Conservation (phyloP, 2,797 vertebrate species). For the Siniperca obscura region DNA sequence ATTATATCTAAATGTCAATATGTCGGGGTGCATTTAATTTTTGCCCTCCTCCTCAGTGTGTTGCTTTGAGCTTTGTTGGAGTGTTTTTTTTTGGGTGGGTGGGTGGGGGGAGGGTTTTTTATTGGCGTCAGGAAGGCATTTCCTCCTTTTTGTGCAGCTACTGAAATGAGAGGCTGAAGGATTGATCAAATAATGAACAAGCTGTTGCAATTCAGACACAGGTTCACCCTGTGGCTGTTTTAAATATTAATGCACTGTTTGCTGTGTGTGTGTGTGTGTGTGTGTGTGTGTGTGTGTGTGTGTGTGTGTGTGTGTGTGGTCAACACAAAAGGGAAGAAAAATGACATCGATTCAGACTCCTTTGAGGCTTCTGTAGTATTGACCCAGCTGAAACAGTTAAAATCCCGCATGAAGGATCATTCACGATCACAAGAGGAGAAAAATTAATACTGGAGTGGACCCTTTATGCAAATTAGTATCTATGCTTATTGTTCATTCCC, state of each 20-base stretch:
- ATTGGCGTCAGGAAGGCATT: slow-evolving; percentile 42
- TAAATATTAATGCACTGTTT: slow-evolving; percentile 69
- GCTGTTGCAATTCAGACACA: slow-evolving; percentile 60
- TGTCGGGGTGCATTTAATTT: slow-evolving; percentile 10
- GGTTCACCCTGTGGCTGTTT: slow-evolving; percentile 62
- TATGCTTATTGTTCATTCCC: slow-evolving; percentile 12
- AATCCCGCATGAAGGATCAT: slow-evolving; percentile 44
- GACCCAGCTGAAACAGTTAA: slow-evolving; percentile 56
- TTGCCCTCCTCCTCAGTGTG: not conserved
- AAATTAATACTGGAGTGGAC: slow-evolving; percentile 9
- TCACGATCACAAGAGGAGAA: not conserved
- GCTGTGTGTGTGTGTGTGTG: slow-evolving; percentile 29
- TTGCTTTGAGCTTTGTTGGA: slow-evolving; percentile 23
- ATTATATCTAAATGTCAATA: slow-evolving; percentile 40
- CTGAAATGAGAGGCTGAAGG: slow-evolving; percentile 53
- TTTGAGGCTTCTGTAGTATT: slow-evolving; percentile 44
- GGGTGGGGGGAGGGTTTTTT: not conserved
- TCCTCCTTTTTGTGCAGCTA: slow-evolving; percentile 40
- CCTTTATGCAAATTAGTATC: slow-evolving; percentile 36
- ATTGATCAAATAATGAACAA: slow-evolving; percentile 67
- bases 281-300: slow-evolving; percentile 36
- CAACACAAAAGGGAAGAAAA: slow-evolving; percentile 46
- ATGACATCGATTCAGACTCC: slow-evolving; percentile 48
- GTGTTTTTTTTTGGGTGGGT: not conserved
- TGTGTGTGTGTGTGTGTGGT: slow-evolving; percentile 16